Percentiles rank a stretch among this genome's conserved stretches.
These are phyloP conservation scores for Atta texana DNA, from an alignment of 1,140 invertebrate genomes.

Conservation along the genomic window DNA sequence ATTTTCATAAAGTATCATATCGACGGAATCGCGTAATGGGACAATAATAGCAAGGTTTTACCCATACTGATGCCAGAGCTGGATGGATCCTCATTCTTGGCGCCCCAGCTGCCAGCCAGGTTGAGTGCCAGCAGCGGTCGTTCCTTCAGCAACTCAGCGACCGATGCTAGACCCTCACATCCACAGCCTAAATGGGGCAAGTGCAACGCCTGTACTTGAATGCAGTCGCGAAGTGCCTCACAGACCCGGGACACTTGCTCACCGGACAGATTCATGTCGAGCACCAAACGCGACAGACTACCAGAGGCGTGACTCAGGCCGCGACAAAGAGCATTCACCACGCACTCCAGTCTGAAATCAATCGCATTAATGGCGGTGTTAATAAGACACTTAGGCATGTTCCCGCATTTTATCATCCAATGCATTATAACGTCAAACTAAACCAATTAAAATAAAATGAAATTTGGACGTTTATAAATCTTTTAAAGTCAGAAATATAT, in stretches of 20 bases:
- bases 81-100: constrained; percentile 85
- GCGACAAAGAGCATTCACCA: constrained; percentile 86
- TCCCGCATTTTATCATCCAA: neutral
- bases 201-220: constrained; percentile 86
- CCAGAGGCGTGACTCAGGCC: constrained; percentile 81
- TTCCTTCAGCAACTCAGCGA: constrained; percentile 84
- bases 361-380: constrained; percentile 35
- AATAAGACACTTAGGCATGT: constrained; percentile 18
- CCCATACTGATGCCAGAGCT: constrained; percentile 86
- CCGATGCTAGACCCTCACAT: constrained; percentile 85
- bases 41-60: constrained; percentile 72
- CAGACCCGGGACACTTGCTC: constrained; percentile 86
- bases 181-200: constrained; percentile 88
- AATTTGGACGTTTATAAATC: neutral
- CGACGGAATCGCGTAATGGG: neutral
- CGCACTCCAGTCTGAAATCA: constrained; percentile 85
- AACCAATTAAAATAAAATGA: neutral
- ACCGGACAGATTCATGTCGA: constrained; percentile 87
- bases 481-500: neutral
- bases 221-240: constrained; percentile 83
- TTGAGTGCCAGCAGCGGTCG: constrained; percentile 86
- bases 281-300: constrained; percentile 84
- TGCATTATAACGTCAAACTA: neutral
- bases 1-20: neutral
- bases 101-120: constrained; percentile 86